Conservation (phyloP, 1,140 invertebrate species). For the Conus betulinus region DNA sequence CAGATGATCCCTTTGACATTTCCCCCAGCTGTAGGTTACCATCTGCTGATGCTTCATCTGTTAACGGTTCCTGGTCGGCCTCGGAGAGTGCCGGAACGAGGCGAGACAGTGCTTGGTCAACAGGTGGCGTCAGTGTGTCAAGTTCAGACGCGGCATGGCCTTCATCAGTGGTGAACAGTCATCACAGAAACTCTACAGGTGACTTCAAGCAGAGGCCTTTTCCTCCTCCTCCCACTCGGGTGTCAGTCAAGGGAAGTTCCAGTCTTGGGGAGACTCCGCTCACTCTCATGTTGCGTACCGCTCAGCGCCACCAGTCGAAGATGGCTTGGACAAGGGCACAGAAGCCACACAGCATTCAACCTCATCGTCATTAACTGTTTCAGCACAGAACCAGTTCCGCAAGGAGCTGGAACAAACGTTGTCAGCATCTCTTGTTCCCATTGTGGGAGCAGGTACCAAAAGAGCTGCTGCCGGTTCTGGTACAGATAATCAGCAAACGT, state of each 20-base stretch:
- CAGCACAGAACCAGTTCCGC: not conserved
- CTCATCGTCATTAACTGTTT: not conserved
- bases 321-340: not conserved
- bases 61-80: slow-evolving; percentile 15
- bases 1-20: slow-evolving; percentile 67
- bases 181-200: not conserved
- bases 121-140: not conserved
- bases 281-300: slow-evolving; percentile 12
- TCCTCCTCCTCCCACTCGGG: not conserved
- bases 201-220: not conserved
- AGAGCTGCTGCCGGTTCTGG: not conserved
- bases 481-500: not conserved
- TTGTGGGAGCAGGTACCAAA: not conserved
- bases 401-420: slow-evolving; percentile 8
- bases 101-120: not conserved
- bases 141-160: not conserved
- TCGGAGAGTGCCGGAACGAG: not conserved
- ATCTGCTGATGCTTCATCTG: not conserved
- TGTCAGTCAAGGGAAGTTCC: not conserved
- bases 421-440: not conserved
- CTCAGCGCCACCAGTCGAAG: slow-evolving; percentile 41
- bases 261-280: not conserved
- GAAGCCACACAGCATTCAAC: slow-evolving; percentile 2
- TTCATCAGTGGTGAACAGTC: not conserved
- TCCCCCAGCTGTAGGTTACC: slow-evolving; percentile 36